Conservation (phyloP, 2,113 vertebrate genomes). For the Nesoenas mayeri region DNA sequence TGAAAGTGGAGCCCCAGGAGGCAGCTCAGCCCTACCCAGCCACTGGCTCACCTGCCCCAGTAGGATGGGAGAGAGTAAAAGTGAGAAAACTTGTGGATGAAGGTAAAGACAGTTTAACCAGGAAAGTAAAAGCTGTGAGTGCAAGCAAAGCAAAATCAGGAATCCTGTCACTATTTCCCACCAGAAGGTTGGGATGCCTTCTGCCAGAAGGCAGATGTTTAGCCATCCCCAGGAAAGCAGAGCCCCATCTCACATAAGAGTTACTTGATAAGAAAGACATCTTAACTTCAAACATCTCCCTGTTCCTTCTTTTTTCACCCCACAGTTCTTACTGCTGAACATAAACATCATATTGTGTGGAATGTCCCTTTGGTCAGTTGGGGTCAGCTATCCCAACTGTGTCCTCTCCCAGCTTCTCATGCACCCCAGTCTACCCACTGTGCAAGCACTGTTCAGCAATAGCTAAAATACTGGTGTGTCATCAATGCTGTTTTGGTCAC, state of each 20-base stretch:
- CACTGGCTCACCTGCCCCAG: not conserved
- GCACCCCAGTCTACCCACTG: too few species aligned
- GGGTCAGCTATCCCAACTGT: too few species aligned
- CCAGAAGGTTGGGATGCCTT: too few species aligned
- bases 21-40: not conserved
- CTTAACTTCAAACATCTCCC: too few species aligned
- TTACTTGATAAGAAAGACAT: not conserved
- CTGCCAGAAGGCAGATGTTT: not conserved
- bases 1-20: accelerated
- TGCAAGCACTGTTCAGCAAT: not conserved
- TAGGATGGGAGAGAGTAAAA: too few species aligned
- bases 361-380: too few species aligned
- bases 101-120: not conserved
- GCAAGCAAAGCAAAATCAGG: not conserved
- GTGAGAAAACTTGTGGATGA: not conserved
- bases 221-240: not conserved
- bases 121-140: not conserved
- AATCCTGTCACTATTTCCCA: not conserved
- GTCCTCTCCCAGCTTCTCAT: too few species aligned
- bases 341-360: too few species aligned
- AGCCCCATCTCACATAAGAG: accelerated
- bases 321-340: too few species aligned
- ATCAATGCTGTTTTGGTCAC: not conserved
- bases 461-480: not conserved
- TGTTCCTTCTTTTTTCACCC: too few species aligned